Conservation (phyloP, 2,113 vertebrate species). For the Agapornis roseicollis region DNA sequence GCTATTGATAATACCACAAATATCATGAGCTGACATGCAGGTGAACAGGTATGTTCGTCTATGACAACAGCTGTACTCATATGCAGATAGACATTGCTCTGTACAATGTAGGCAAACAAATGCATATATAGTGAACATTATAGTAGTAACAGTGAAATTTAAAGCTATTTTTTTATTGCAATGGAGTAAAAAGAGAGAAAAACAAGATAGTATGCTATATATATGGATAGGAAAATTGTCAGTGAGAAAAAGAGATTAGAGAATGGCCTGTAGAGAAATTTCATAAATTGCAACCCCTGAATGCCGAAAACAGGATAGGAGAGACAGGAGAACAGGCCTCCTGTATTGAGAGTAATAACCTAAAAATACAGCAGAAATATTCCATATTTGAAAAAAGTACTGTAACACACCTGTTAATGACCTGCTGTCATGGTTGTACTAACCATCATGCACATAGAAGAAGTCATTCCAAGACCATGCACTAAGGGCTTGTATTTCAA, state of each 20-base stretch:
- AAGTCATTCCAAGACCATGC: neutral
- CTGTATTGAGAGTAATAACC: neutral
- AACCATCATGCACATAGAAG: neutral
- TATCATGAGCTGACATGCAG: neutral
- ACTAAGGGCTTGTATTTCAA: neutral
- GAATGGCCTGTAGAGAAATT: neutral
- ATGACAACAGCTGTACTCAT: rapidly evolving
- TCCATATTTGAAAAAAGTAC: neutral
- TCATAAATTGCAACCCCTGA: neutral
- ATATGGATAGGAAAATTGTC: neutral
- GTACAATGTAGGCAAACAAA: neutral
- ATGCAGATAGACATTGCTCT: neutral
- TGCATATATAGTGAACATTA: neutral
- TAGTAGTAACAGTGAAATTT: rapidly evolving
- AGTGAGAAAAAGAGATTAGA: neutral
- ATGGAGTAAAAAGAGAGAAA: neutral
- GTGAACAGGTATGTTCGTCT: neutral
- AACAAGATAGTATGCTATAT: neutral
- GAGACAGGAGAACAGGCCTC: neutral
- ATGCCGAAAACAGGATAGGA: neutral
- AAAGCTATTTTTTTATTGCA: neutral
- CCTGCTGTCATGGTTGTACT: neutral
- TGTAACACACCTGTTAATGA: neutral
- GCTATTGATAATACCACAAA: neutral
- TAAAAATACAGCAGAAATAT: neutral